phyloP scores from a whole-genome alignment of 2,113 vertebrate genomes.

The Embiotoca jacksoni region DNA sequence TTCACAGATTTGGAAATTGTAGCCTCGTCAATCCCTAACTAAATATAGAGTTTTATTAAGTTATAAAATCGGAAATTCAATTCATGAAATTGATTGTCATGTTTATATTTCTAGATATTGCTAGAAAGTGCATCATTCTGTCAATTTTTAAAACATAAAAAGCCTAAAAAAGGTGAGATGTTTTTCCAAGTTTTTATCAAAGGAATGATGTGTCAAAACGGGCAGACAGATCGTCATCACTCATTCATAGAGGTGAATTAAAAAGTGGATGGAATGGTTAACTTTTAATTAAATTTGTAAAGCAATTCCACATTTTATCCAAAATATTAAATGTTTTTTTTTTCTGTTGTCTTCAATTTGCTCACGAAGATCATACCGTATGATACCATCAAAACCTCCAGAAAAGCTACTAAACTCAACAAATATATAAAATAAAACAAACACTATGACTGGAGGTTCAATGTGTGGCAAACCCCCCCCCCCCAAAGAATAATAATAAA shows the following conservation, averaged over 20 bases:
- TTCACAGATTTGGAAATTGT: not conserved
- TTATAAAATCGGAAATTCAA: not conserved
- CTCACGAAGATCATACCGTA: not conserved
- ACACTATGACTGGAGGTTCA: not conserved
- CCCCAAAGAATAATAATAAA: too few relatives aligned
- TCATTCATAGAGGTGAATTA: too few relatives aligned
- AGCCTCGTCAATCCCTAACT: not conserved
- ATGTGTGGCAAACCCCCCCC: not conserved
- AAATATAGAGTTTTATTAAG: too few relatives aligned
- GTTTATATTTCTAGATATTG: not conserved
- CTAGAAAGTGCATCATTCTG: not conserved
- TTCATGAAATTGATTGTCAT: too few relatives aligned
- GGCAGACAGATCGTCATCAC: not conserved
- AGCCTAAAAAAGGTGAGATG: not conserved
- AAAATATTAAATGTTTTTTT: too few relatives aligned
- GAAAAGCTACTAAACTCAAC: not conserved
- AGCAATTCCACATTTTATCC: not conserved
- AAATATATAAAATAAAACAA: not conserved
- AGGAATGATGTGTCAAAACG: not conserved
- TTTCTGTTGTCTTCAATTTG: not conserved
- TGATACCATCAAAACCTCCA: not conserved
- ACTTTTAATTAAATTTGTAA: not conserved
- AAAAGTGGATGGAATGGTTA: too few relatives aligned
- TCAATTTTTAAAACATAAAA: not conserved
- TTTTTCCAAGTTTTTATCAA: not conserved